Conservation (phyloP, 2,888 invertebrate species). For the Platypus cylindrus region DNA sequence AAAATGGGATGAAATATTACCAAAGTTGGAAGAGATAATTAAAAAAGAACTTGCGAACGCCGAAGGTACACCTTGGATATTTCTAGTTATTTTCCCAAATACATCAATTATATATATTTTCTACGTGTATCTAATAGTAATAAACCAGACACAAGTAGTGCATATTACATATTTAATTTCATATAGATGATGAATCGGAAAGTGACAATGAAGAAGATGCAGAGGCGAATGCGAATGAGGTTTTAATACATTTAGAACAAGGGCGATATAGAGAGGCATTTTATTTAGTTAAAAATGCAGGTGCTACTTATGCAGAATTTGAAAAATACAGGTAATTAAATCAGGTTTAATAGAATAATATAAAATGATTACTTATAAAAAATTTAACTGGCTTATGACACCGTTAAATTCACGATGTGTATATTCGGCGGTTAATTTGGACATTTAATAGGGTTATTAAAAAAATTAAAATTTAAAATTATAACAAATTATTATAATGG, state of each 20-base stretch:
- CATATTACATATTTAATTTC: background rate
- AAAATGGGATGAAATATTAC: constrained; percentile 42
- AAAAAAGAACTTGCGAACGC: constrained; percentile 32
- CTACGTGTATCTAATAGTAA: background rate
- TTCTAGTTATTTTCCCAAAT: too few relatives aligned
- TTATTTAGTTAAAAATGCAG: constrained; percentile 10
- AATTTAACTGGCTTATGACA: too few relatives aligned
- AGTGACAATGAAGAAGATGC: constrained; percentile 12
- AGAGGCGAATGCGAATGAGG: constrained; percentile 16
- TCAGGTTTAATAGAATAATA: too few relatives aligned
- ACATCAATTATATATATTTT: too few relatives aligned
- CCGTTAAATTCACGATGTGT: too few relatives aligned
- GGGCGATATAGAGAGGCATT: constrained; percentile 43
- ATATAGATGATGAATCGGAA: constrained; percentile 16
- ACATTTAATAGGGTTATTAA: too few relatives aligned
- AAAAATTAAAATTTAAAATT: too few relatives aligned
- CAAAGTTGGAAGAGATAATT: constrained; percentile 39
- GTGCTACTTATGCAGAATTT: constrained; percentile 3
- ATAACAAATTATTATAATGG: too few relatives aligned
- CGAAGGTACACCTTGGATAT: too few relatives aligned
- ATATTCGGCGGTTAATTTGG: too few relatives aligned
- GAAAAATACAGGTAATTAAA: constrained; percentile 1
- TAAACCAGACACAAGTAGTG: background rate
- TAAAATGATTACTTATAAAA: too few relatives aligned
- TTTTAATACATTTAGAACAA: constrained; percentile 35